phyloP scores from a whole-genome alignment of 2,797 vertebrate species.

The Taeniopygia guttata region DNA sequence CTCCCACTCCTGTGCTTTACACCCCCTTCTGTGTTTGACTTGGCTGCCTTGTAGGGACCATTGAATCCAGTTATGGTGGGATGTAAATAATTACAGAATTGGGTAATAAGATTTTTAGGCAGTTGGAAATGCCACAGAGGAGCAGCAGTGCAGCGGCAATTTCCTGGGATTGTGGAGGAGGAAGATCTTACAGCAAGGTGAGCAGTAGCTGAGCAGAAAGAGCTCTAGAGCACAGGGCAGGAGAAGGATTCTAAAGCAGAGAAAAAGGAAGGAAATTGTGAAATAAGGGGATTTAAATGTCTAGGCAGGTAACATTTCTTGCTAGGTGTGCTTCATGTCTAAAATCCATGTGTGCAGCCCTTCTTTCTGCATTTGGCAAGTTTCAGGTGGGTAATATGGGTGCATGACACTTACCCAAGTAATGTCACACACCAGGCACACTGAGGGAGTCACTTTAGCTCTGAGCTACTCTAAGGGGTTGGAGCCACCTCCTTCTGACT shows the following conservation, averaged over 20 bases:
- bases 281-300: not conserved
- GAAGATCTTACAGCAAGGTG: not conserved
- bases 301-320: not conserved
- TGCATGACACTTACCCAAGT: not conserved
- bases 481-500: not conserved
- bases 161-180: not conserved
- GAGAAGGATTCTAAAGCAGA: not conserved
- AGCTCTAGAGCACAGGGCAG: not conserved
- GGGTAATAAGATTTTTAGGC: not conserved
- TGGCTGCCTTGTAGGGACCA: rapidly evolving
- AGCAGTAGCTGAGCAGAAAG: not conserved
- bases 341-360: rapidly evolving
- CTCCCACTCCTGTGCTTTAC: not conserved
- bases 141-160: not conserved
- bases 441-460: rapidly evolving
- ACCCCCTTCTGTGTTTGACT: not conserved
- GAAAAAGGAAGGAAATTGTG: not conserved
- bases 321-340: not conserved
- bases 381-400: not conserved
- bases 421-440: rapidly evolving
- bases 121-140: not conserved
- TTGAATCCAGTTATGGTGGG: not conserved
- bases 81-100: not conserved
- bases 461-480: not conserved
- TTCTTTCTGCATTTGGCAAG: not conserved